Evolutionary conservation across 1,140 invertebrate genomes (phyloP), one percentile per base, ranked within the genome.

Genomic region (Cataglyphis hispanica): DNA sequence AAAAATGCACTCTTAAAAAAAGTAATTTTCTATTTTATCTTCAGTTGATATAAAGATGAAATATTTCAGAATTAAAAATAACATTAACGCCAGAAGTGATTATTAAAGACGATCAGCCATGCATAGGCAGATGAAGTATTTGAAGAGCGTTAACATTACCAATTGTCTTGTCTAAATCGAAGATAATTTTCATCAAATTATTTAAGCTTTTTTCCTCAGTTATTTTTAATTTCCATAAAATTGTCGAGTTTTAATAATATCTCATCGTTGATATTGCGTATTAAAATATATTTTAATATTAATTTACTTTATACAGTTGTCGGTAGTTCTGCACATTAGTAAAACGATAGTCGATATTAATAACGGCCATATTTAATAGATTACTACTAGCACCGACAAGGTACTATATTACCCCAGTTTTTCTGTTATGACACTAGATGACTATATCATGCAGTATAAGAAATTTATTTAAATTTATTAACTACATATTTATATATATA

Each of bases 381-480:
- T 34, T 40, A 58, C 22, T 16, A 16, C 2, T 40, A 16, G 25
- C 40, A 58, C 22, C 5, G 11, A 43, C 8, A 43, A 43, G 11
- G 13, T 46, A 11, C 1, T 43, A 10, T 58, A 25, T 58, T 7
- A 75, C 37, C 22, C 22, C 16, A 27, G 56, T 27, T 76, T 43
- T 27, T 58, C n/a, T n/a, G 16, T 11, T 58, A 3, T 19, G 56
- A 25, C 1, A 76, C 58, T 63, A 76, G 34, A 63, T 43, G 56
- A 27, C 46, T 43, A 0, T 16, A 61, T 16, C 13, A 37, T 56
- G n/a, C 27, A 61, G 25, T 63, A 2, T 31, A 61, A 8, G 16
- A 58, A 37, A 74, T 58, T 56, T 22, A 70, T 50, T 70, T n/a
- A n/a, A n/a, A n/a, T n/a, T n/a, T n/a, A n/a, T n/a, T 43, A 16